Evolutionary conservation across 1,140 invertebrate genomes (phyloP).

Genomic region (Saccostrea echinata): DNA sequence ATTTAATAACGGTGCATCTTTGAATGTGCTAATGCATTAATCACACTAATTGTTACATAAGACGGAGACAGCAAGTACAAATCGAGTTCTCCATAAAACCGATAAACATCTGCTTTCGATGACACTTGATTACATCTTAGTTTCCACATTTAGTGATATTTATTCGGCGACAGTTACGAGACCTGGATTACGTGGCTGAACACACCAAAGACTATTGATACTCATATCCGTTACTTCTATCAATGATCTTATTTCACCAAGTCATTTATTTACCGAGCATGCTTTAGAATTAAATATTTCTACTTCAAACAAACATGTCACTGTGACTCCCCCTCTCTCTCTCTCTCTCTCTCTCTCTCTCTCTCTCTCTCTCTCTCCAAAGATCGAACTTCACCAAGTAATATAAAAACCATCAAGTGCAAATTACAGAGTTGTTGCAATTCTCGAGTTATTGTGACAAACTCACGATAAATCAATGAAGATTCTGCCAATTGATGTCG

Average conservation of each 20-base stretch:
- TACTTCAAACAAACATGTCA: not conserved
- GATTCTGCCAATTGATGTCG: constrained; percentile 26
- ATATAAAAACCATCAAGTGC: not conserved
- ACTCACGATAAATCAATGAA: constrained; percentile 35
- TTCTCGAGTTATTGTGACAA: constrained; percentile 10
- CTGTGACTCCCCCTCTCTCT: not conserved
- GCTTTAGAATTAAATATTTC: not conserved
- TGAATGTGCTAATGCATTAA: not conserved
- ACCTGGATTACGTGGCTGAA: not conserved
- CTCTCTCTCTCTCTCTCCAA: not conserved
- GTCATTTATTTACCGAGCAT: not conserved
- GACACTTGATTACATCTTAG: not conserved
- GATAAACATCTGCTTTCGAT: constrained; percentile 5
- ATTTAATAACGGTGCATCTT: not conserved
- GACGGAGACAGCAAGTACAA: not conserved
- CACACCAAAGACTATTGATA: not conserved
- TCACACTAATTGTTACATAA: not conserved
- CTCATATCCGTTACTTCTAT: not conserved
- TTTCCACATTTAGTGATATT: not conserved
- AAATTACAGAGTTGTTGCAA: constrained; percentile 1
- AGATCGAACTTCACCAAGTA: no score
- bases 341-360: constrained; percentile 23
- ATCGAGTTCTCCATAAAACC: constrained; percentile 19
- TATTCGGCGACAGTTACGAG: constrained; percentile 33
- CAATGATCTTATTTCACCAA: not conserved